Evolutionary conservation across 2,113 vertebrate genomes (phyloP).

Genomic region (Lophotis ruficrista): DNA sequence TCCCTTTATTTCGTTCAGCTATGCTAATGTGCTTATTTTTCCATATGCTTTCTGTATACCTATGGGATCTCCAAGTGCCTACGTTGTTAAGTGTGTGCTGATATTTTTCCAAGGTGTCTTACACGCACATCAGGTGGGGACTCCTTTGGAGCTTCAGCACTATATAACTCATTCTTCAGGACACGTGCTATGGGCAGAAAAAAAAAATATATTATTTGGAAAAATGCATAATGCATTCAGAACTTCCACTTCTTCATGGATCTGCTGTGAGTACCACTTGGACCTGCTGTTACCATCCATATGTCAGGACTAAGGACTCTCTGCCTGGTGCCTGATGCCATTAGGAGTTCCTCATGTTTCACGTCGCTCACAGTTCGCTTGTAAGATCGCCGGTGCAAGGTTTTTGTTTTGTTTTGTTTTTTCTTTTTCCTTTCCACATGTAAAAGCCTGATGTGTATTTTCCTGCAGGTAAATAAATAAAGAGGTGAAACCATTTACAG

Average conservation of each 20-base stretch:
- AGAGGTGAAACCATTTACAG: neutral
- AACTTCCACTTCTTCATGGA: neutral
- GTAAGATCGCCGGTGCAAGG: neutral
- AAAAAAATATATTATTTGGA: neutral
- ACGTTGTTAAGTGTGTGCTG: neutral
- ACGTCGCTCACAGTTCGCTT: neutral
- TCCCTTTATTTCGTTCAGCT: neutral
- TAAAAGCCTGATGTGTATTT: neutral
- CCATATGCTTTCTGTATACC: neutral
- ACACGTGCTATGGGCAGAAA: neutral
- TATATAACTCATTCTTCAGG: neutral
- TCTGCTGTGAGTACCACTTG: neutral
- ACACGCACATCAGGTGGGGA: fast-evolving
- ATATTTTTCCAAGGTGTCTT: neutral
- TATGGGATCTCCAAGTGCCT: neutral
- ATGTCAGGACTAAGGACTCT: neutral
- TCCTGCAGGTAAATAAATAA: neutral
- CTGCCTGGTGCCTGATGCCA: neutral
- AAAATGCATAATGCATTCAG: neutral
- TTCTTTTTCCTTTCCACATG: neutral
- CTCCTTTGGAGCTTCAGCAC: neutral
- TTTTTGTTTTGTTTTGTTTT: neutral
- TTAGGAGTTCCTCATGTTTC: neutral
- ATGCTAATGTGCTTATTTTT: neutral
- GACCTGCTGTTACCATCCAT: neutral